Conservation (phyloP, 2,888 invertebrate genomes). For the Geotrupes spiniger region DNA sequence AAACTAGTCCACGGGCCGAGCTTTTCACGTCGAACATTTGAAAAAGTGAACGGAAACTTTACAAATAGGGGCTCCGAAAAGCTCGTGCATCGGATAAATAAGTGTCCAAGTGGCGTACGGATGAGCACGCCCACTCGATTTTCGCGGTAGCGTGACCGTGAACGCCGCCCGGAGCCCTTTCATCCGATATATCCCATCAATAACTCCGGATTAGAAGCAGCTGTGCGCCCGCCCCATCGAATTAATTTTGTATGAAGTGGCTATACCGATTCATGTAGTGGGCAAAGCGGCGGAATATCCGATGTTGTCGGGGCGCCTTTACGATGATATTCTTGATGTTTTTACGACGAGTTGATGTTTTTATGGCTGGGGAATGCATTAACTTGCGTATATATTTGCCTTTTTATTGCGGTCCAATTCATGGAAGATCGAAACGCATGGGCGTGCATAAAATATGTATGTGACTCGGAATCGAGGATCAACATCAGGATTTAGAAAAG, state of each 20-base stretch:
- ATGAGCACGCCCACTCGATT: constrained; percentile 29
- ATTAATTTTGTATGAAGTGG: constrained; percentile 27
- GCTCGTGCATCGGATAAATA: constrained; percentile 23
- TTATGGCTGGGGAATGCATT: too few relatives aligned
- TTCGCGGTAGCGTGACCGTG: constrained; percentile 23
- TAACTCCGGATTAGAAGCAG: constrained; percentile 30
- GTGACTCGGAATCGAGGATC: too few relatives aligned
- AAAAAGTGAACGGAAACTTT: too few relatives aligned
- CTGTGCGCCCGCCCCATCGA: constrained; percentile 25
- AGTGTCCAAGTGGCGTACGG: constrained; percentile 18
- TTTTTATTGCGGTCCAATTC: too few relatives aligned
- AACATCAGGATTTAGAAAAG: too few relatives aligned
- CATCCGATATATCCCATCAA: constrained; percentile 29
- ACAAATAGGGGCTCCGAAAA: background rate
- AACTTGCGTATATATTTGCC: too few relatives aligned
- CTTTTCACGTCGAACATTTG: too few relatives aligned
- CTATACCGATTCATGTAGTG: constrained; percentile 21
- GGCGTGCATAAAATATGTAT: too few relatives aligned
- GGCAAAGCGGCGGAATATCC: constrained; percentile 16
- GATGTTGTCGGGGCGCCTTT: background rate
- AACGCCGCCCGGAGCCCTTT: constrained; percentile 24
- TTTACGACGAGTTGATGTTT: too few relatives aligned
- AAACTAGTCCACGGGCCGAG: too few relatives aligned
- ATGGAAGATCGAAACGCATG: too few relatives aligned
- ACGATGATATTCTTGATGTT: too few relatives aligned